These are phyloP conservation scores for Tyto alba DNA, from an alignment of 2,113 vertebrate species.

Conservation along the genomic window DNA sequence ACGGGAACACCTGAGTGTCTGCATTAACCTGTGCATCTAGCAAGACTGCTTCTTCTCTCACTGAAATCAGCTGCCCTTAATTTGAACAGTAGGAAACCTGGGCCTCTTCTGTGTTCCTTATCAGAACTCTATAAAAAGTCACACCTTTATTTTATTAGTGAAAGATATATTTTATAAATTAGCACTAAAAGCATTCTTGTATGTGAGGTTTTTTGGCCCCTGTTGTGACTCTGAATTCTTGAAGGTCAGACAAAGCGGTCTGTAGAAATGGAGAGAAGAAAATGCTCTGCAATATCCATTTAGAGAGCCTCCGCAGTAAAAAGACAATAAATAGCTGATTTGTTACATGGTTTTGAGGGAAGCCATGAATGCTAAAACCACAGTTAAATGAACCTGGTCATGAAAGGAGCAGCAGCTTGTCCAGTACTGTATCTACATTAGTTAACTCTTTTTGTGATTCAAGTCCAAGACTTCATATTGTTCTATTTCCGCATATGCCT, in stretches of 20 bases:
- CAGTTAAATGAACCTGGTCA: slow-evolving; percentile 9
- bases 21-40: background rate
- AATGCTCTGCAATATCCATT: background rate
- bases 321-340: slow-evolving; percentile 37
- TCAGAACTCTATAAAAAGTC: slow-evolving; percentile 54
- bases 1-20: background rate
- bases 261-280: background rate
- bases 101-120: slow-evolving; percentile 12
- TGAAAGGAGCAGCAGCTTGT: slow-evolving; percentile 29
- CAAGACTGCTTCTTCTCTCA: background rate
- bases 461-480: slow-evolving; percentile 26
- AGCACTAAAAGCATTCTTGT: slow-evolving; percentile 41
- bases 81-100: background rate
- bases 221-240: slow-evolving; percentile 35
- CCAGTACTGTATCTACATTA: background rate
- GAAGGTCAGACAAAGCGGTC: slow-evolving; percentile 46
- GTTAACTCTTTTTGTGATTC: slow-evolving; percentile 40
- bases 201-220: background rate
- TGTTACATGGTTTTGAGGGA: background rate
- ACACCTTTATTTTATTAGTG: slow-evolving; percentile 36
- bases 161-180: slow-evolving; percentile 40
- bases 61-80: slow-evolving; percentile 3
- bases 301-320: background rate
- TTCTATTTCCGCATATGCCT: slow-evolving; percentile 42
- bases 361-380: background rate